Evolutionary conservation across 2,888 invertebrate species (phyloP).

Genomic region (Euproctis similis): DNA sequence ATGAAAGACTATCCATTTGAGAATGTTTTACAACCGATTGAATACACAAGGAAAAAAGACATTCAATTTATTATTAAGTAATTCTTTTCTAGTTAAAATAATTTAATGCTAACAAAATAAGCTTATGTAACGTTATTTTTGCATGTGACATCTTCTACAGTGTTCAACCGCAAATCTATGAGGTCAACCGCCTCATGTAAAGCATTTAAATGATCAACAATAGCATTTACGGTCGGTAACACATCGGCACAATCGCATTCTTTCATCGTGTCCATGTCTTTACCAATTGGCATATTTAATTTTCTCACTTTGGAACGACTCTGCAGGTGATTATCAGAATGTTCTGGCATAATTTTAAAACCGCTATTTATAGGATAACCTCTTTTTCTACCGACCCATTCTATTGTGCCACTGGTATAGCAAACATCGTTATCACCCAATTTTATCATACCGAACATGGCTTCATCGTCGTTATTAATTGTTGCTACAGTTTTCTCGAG

Average conservation of each 20-base stretch:
- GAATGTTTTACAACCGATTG: too few species aligned
- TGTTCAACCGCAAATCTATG: conserved; percentile 70
- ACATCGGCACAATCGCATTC: conserved; percentile 64
- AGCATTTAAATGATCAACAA: conserved; percentile 74
- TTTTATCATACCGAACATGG: conserved; percentile 61
- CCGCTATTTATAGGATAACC: conserved; percentile 61
- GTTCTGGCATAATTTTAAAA: conserved; percentile 53
- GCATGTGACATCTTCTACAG: conserved; percentile 60
- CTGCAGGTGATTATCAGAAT: conserved; percentile 28
- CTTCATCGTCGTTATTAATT: conserved; percentile 28
- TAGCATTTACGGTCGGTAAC: conserved; percentile 66
- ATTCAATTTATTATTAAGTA: too few species aligned
- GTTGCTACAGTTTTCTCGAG: conserved; percentile 29
- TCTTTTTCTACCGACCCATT: conserved; percentile 65
- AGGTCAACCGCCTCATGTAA: conserved; percentile 73
- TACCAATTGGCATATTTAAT: conserved; percentile 31
- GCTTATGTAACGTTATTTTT: conserved; percentile 12
- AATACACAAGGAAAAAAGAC: too few species aligned
- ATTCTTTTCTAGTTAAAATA: too few species aligned
- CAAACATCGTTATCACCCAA: conserved; percentile 62
- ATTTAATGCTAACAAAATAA: too few species aligned
- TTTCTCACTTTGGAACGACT: conserved; percentile 28
- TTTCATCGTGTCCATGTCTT: conserved; percentile 29
- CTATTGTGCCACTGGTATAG: conserved; percentile 65
- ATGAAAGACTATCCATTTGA: too few species aligned